Conservation (phyloP, 2,797 vertebrate genomes). For the Psittacula echo region DNA sequence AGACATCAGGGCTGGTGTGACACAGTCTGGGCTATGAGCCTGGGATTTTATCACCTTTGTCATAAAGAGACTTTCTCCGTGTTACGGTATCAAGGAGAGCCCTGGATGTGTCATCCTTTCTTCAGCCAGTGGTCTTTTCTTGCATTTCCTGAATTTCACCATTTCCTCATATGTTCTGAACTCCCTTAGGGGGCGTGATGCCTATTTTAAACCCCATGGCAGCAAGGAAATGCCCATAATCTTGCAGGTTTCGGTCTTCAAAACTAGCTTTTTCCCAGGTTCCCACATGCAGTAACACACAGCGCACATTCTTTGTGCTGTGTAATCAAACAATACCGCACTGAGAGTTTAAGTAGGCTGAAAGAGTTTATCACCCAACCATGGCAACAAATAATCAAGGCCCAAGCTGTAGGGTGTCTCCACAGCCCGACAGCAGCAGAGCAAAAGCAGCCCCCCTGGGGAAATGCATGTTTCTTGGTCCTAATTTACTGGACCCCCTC, state of each 20-base stretch:
- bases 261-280: not conserved
- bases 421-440: rapidly evolving
- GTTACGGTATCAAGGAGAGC: not conserved
- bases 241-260: not conserved
- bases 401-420: not conserved
- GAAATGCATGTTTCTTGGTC: not conserved
- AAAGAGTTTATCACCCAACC: not conserved
- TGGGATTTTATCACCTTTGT: not conserved
- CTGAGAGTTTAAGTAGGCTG: not conserved
- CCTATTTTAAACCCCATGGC: not conserved
- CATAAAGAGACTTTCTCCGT: not conserved
- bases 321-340: not conserved
- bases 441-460: not conserved
- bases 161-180: not conserved
- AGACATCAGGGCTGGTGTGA: not conserved
- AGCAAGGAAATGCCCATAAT: not conserved
- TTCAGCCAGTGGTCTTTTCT: not conserved
- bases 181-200: not conserved
- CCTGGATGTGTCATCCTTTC: not conserved
- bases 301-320: too few species aligned
- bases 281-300: not conserved
- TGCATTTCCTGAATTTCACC: not conserved
- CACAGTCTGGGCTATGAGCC: not conserved
- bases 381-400: not conserved
- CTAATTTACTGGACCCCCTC: rapidly evolving